Percentiles rank a stretch among this genome's conserved stretches.
Evolutionary conservation across 2,797 vertebrate genomes (phyloP).

Genomic region (Macropus fuliginosus): DNA sequence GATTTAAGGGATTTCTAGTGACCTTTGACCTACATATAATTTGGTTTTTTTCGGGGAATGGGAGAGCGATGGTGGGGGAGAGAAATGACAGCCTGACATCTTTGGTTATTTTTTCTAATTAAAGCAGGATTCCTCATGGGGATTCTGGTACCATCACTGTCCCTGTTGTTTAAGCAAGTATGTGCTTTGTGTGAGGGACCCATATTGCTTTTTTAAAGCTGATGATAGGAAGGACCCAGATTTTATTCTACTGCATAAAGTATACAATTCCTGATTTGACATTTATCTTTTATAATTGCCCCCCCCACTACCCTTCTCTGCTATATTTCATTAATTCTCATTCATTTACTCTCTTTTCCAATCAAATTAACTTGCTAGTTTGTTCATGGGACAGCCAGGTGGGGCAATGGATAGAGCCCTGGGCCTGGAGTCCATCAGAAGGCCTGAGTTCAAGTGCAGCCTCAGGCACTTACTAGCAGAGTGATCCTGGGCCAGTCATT

Average conservation of each 20-base stretch:
- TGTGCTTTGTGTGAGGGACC: background rate
- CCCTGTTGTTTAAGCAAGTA: accelerated
- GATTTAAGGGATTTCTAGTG: background rate
- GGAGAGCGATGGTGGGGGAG: no score
- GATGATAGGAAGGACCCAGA: background rate
- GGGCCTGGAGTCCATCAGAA: background rate
- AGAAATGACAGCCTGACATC: no score
- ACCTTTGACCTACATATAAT: background rate
- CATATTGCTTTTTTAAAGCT: background rate
- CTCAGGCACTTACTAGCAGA: background rate
- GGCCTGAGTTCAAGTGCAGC: background rate
- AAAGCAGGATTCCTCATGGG: background rate
- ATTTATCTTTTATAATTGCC: background rate
- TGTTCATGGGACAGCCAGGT: background rate
- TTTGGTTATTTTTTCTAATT: background rate
- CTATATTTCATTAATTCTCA: background rate
- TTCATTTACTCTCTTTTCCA: background rate
- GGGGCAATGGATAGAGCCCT: background rate
- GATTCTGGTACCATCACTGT: accelerated
- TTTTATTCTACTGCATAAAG: background rate
- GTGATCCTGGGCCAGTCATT: background rate
- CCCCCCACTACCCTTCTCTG: background rate
- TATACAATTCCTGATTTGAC: background rate
- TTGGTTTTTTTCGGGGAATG: background rate
- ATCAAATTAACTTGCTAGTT: background rate